Conservation (phyloP, 2,888 invertebrate genomes). For the Acholoe squamosa region DNA sequence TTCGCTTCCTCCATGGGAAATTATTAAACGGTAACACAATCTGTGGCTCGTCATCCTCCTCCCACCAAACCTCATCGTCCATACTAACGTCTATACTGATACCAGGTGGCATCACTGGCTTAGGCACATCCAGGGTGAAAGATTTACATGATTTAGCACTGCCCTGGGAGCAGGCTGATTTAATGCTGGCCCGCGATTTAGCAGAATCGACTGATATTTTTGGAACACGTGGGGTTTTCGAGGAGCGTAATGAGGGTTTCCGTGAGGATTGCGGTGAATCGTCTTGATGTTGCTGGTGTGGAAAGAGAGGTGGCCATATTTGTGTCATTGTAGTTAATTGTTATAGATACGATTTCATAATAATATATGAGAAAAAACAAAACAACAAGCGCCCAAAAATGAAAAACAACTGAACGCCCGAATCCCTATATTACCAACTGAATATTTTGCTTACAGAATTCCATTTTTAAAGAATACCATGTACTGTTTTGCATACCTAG, state of each 20-base stretch:
- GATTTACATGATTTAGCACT: neutral
- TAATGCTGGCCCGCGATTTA: constrained; percentile 6
- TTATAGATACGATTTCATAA: too few species aligned
- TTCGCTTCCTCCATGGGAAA: neutral
- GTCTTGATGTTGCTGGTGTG: neutral
- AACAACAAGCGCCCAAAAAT: too few species aligned
- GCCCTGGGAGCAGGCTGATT: neutral
- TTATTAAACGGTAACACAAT: neutral
- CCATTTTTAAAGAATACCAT: too few species aligned
- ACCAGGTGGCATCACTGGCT: neutral
- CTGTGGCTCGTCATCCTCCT: neutral
- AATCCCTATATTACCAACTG: too few species aligned
- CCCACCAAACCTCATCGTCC: neutral
- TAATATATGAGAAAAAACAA: too few species aligned
- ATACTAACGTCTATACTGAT: neutral
- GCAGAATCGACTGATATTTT: constrained; percentile 18
- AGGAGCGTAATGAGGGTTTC: neutral
- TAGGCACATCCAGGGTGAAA: neutral
- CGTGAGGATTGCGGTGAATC: neutral
- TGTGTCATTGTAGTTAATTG: too few species aligned
- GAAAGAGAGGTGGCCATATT: too few species aligned
- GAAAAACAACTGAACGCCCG: too few species aligned
- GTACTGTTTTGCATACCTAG: too few species aligned
- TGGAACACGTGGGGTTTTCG: neutral
- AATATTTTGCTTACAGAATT: too few species aligned